Evolutionary conservation across 2,888 invertebrate genomes (phyloP), one percentile per base, ranked within the genome.

Genomic region (Synergus itoensis): DNA sequence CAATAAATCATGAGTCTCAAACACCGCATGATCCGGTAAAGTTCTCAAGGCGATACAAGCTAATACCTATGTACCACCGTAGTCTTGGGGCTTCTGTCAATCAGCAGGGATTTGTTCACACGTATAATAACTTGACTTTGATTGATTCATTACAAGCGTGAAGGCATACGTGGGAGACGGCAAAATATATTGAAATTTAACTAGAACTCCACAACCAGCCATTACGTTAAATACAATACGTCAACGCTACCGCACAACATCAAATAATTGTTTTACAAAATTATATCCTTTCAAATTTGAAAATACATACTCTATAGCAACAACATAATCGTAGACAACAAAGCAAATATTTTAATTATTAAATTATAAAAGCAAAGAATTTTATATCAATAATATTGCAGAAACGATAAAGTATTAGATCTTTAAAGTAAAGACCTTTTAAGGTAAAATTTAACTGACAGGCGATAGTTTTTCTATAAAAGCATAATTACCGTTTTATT

Each of bases 111-210:
- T 69, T 69, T 48, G 14, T 69, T 69, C 69, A 69, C 69, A 69
- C 69, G 48, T 69, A 48, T 48, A 69, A 69, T 67, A 67, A 67
- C 48, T 28, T 69, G 69, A 69, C 69, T 53, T 48, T 69, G 69
- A 69, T 69, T 69, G 69, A 69, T 69, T 69, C 69, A 69, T 69
- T 48, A 69, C 48, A 28, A 21, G 21, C 48, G 28, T 53, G 48
- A 69, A 53, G 45, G 69, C 4, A 14, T 28, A 7, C 21, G 21
- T 60, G 16, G 36, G 4, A 48, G 28, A 36, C 36, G 16, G 48
- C 48, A 16, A 48, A 28, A 48, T 48, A 21, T 48, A 28, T 69
- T 45, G 69, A 69, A 69, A 69, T 69, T 69, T 45, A 69, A 14
- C 48, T 69, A 18, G 7, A 48, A 53, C 28, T 69, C n/a, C 41